A percentile compares a stretch with the other conserved stretches of the same genome.
Conservation (phyloP, 2,888 invertebrate species). For the Nemotelus pantherinus region DNA sequence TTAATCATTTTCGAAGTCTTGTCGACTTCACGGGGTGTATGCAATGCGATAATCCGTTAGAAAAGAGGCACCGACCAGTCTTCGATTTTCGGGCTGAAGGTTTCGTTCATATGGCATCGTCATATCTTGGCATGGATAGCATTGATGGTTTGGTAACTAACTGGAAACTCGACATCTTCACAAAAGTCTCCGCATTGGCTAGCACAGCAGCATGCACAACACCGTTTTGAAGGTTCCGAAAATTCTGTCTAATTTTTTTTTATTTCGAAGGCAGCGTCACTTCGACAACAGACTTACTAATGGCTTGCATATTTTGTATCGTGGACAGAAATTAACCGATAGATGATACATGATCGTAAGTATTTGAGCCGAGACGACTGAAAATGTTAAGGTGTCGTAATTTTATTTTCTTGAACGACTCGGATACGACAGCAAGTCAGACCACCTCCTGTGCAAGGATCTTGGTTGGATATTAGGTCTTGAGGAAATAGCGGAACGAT, state of each 20-base stretch:
- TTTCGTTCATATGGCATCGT: not conserved
- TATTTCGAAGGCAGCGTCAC: too few species aligned
- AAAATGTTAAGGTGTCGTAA: too few species aligned
- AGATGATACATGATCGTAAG: too few species aligned
- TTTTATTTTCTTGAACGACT: too few species aligned
- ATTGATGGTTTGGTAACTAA: not conserved
- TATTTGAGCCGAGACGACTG: too few species aligned
- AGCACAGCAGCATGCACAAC: not conserved
- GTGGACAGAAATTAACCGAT: too few species aligned
- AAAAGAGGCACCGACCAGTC: conserved; percentile 39
- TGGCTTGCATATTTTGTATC: too few species aligned
- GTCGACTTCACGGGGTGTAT: conserved; percentile 34
- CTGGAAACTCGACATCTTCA: conserved; percentile 5
- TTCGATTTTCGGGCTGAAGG: not conserved
- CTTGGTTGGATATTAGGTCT: not conserved
- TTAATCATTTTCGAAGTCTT: conserved; percentile 46
- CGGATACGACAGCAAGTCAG: not conserved
- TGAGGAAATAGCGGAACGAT: conserved; percentile 15
- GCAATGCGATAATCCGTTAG: conserved; percentile 43
- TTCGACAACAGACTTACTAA: too few species aligned
- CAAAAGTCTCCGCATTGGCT: conserved; percentile 33
- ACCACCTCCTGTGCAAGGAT: conserved; percentile 36
- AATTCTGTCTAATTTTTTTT: not conserved
- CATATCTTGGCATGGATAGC: not conserved
- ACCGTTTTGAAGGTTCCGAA: not conserved